Percentiles rank a stretch among this genome's conserved stretches.
These are phyloP conservation scores for Arremon aurantiirostris DNA, from an alignment of 2,797 vertebrate genomes.

Conservation along the genomic window DNA sequence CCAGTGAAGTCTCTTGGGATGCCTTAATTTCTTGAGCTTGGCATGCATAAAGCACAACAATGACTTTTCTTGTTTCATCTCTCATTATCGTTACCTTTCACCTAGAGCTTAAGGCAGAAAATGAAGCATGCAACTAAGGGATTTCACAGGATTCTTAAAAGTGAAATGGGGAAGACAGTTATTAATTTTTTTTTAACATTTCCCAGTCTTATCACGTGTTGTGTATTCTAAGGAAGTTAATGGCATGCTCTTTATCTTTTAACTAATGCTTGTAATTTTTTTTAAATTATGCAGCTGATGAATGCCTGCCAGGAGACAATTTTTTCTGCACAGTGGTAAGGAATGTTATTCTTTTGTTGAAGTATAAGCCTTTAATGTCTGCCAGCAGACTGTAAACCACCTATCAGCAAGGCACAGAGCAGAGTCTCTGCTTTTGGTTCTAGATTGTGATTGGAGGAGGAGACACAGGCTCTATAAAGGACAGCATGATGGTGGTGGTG, in stretches of 20 bases:
- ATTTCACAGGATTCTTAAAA: neutral
- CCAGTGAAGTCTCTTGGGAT: neutral
- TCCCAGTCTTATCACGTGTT: neutral
- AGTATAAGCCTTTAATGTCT: neutral
- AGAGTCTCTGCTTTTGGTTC: neutral
- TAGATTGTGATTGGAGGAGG: neutral
- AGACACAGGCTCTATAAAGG: neutral
- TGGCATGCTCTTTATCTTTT: neutral
- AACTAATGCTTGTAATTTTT: neutral
- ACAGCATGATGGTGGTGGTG: neutral
- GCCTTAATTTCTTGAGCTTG: neutral
- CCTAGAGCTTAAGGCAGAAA: neutral
- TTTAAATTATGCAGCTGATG: neutral
- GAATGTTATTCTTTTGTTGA: neutral
- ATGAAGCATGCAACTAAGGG: neutral
- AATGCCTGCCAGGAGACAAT: neutral
- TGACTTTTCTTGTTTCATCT: neutral
- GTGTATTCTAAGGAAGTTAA: neutral
- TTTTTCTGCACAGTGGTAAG: neutral
- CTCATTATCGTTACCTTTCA: neutral
- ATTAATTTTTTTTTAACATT: neutral
- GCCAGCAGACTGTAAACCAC: neutral
- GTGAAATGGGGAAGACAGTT: neutral
- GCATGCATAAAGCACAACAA: neutral
- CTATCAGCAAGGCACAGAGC: neutral